Base-by-base conservation (phyloP, 2,888 invertebrate genomes). In the Drosophila borborema region DNA sequence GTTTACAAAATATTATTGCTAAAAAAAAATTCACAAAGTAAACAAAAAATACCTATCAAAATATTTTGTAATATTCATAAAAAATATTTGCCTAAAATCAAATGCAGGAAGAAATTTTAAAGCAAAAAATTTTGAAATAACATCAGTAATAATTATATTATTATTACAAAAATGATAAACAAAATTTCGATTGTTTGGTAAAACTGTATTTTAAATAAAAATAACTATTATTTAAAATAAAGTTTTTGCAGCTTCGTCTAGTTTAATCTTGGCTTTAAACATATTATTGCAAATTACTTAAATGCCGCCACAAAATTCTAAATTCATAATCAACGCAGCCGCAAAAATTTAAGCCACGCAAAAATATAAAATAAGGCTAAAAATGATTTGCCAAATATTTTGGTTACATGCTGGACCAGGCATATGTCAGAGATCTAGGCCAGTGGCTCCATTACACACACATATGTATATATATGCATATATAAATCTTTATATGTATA, bases 341-440 rank as follows among this genome's bases (percentile, higher is more conserved):
- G 40, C 31, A 55, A 40, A 45, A 49, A 54, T 54, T 34, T 8
- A 43, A 72, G 38, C 63, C 48, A 34, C 23, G 46, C 12, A 28
- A 59, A 59, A 14, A 46, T 20, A 20, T 20, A 46, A 49, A 53
- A 49, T 48, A 62, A 36, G 20, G 4, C 18, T 36, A 14, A 63
- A 53, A 41, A 41, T 12, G 46, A 51, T 49, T 48, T 51, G 59
- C 48, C 62, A 62, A 79, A 74, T 59, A 40, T 31, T 55, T 18
- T 3, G 18, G 46, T 74, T 56, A 61, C 71, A 65, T 43, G 68
- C 62, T 43, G 51, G 56, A 36, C 34, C 31, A n/a, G 31, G 36
- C 63, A 64, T 58, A 49, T 59, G 67, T 66, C 66, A 56, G 46
- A 59, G 38, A 77, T 48, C 59, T 77, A 77, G 77, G 77, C 59